phyloP scores from a whole-genome alignment of 2,888 invertebrate species.

The Spicauda simplicius region DNA sequence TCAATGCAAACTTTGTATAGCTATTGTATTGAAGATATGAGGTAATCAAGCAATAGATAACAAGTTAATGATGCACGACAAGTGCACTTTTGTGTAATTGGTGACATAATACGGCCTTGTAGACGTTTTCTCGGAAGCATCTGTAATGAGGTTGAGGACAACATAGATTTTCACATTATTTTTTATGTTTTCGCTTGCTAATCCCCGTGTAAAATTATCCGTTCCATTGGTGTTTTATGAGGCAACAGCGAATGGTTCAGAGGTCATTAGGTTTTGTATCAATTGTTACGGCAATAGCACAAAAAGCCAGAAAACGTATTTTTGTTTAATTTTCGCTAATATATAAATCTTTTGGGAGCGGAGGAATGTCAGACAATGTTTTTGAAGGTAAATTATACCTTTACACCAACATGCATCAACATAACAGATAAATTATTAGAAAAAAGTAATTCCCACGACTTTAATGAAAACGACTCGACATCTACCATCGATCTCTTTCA shows the following conservation, averaged over 20 bases:
- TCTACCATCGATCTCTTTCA: too few relatives aligned
- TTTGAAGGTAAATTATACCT: too few relatives aligned
- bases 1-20: not conserved
- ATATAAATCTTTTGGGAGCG: too few relatives aligned
- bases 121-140: slow-evolving; percentile 51
- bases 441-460: too few relatives aligned
- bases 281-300: too few relatives aligned
- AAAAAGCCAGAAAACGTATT: not conserved
- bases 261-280: slow-evolving; percentile 1
- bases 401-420: too few relatives aligned
- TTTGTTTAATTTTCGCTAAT: too few relatives aligned
- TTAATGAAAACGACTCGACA: too few relatives aligned
- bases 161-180: slow-evolving; percentile 39
- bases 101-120: slow-evolving; percentile 59
- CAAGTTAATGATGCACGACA: not conserved
- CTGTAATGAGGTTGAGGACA: slow-evolving; percentile 59
- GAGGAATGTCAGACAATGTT: too few relatives aligned
- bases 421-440: too few relatives aligned
- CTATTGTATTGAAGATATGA: not conserved
- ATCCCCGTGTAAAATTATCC: slow-evolving; percentile 10
- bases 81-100: slow-evolving; percentile 9
- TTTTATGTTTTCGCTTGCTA: slow-evolving; percentile 15
- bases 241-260: slow-evolving; percentile 1
- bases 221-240: slow-evolving; percentile 11
- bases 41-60: slow-evolving; percentile 11